Percentiles rank a stretch among this genome's conserved stretches.
These are phyloP conservation scores for Girardia tigrina DNA, from an alignment of 2,888 invertebrate genomes.

Conservation along the genomic window DNA sequence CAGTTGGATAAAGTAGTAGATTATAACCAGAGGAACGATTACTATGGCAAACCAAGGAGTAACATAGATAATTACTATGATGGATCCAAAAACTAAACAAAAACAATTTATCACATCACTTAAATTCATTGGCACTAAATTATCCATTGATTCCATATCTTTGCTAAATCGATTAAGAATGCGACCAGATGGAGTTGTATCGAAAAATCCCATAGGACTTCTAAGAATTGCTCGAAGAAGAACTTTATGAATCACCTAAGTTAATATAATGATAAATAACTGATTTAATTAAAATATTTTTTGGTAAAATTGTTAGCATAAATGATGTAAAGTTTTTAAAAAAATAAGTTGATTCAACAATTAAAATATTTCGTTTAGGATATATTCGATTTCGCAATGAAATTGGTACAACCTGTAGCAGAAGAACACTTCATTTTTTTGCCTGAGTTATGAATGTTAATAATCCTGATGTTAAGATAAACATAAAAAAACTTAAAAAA, in stretches of 20 bases:
- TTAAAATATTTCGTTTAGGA: too few species aligned
- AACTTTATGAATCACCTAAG: constrained; percentile 59
- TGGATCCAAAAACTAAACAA: not conserved
- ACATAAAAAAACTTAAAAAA: too few species aligned
- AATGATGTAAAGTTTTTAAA: too few species aligned
- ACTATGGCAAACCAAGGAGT: not conserved
- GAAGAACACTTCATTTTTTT: too few species aligned
- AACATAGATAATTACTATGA: not conserved
- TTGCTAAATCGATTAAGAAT: constrained; percentile 73
- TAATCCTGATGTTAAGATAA: too few species aligned
- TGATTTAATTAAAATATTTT: too few species aligned
- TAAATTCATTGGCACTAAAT: constrained; percentile 48
- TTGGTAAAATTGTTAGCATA: too few species aligned
- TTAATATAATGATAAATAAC: too few species aligned
- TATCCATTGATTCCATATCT: constrained; percentile 62
- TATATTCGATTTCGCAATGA: too few species aligned
- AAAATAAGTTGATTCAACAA: too few species aligned
- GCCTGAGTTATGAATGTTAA: too few species aligned
- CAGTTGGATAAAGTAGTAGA: not conserved
- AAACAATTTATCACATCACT: constrained; percentile 51
- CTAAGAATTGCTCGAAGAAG: constrained; percentile 71
- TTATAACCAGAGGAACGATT: not conserved
- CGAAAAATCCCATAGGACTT: constrained; percentile 72
- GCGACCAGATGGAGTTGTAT: constrained; percentile 70
- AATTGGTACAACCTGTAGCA: too few species aligned